A percentile compares a stretch with the other conserved stretches of the same genome.
Evolutionary conservation across 2,797 vertebrate genomes (phyloP).

Genomic region (Corythornis leucogaster): DNA sequence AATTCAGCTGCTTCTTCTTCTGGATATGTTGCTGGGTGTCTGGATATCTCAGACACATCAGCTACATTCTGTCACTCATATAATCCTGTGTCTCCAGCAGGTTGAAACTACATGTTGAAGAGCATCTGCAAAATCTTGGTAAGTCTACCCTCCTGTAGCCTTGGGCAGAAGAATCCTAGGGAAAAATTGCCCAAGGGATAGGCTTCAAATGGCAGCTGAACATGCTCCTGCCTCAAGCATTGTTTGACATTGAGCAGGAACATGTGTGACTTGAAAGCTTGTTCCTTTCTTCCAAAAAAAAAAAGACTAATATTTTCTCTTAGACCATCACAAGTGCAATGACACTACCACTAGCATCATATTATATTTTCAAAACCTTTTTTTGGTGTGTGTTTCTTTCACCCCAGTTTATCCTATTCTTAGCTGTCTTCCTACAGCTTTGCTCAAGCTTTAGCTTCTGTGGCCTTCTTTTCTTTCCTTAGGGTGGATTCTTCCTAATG

Average conservation of each 20-base stretch:
- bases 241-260: background rate
- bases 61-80: background rate
- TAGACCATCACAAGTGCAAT: background rate
- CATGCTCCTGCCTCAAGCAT: background rate
- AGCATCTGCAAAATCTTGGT: background rate
- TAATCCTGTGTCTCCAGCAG: background rate
- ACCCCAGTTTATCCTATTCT: background rate
- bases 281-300: background rate
- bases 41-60: background rate
- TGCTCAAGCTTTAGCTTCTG: background rate
- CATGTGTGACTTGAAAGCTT: background rate
- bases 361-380: background rate
- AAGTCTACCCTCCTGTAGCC: rapidly evolving
- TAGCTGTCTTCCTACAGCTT: background rate
- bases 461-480: background rate
- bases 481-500: background rate
- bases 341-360: background rate
- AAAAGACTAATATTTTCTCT: background rate
- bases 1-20: background rate
- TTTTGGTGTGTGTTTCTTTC: background rate
- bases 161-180: background rate
- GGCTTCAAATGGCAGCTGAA: background rate
- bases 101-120: background rate
- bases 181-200: background rate
- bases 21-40: background rate